Conservation (phyloP, 2,113 vertebrate species). For the Solenodon paradoxus region DNA sequence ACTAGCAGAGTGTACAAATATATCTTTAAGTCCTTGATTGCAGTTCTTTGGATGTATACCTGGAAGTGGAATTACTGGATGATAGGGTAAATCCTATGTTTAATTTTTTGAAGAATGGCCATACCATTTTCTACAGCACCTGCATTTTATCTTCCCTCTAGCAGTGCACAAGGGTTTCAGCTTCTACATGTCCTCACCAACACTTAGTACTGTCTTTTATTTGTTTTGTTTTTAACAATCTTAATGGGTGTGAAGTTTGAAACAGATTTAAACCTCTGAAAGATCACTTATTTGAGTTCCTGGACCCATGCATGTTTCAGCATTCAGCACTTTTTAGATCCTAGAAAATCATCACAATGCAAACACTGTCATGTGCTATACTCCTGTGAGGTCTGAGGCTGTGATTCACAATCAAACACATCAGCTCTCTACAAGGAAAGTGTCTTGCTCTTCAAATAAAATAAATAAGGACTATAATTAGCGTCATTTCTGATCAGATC, state of each 20-base stretch:
- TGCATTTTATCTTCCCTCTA: neutral
- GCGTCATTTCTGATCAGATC: neutral
- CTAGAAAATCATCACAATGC: neutral
- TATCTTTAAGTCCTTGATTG: neutral
- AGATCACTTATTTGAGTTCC: neutral
- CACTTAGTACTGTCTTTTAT: neutral
- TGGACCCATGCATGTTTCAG: neutral
- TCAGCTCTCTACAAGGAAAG: constrained; percentile 33
- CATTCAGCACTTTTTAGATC: neutral
- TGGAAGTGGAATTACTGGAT: neutral
- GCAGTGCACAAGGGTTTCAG: neutral
- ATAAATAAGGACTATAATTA: neutral
- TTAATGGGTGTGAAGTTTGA: neutral
- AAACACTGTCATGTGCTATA: neutral
- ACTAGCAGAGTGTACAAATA: neutral
- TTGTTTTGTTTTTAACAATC: neutral
- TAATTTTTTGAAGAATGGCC: neutral
- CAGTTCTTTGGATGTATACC: neutral
- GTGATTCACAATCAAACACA: neutral
- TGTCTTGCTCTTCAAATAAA: neutral
- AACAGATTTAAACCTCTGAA: neutral
- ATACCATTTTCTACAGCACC: neutral
- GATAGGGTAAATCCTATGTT: neutral
- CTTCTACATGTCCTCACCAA: neutral
- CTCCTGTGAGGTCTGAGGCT: neutral